Conservation (phyloP, 2,797 vertebrate species). For the Myotis findleyi region DNA sequence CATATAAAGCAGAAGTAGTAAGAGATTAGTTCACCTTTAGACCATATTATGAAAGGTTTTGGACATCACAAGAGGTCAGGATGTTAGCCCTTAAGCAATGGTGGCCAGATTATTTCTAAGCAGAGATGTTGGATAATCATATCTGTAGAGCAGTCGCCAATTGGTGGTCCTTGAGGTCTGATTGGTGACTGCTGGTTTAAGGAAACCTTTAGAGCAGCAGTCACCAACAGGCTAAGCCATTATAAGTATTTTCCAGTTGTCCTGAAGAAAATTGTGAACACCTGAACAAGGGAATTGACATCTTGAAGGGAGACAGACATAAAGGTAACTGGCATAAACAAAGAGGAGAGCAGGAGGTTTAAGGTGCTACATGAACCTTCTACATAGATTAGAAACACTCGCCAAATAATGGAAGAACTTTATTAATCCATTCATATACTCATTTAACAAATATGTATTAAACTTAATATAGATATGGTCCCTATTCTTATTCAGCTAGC, state of each 20-base stretch:
- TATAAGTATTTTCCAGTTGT: background rate
- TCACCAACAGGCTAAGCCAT: background rate
- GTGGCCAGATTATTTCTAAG: background rate
- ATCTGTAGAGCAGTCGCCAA: background rate
- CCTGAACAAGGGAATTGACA: background rate
- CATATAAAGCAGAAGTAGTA: background rate
- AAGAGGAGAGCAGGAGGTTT: background rate
- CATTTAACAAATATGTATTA: background rate
- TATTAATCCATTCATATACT: background rate
- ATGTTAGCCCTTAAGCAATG: background rate
- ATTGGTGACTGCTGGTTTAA: too few relatives aligned
- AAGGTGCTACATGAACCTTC: fast-evolving
- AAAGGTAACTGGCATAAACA: fast-evolving
- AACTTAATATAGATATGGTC: background rate
- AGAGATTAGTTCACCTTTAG: background rate
- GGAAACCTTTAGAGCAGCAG: too few relatives aligned
- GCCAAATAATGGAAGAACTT: background rate
- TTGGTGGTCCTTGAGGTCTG: too few relatives aligned
- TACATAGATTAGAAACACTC: background rate
- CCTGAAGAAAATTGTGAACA: background rate
- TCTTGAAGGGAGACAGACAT: background rate
- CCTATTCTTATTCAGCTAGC: background rate
- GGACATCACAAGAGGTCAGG: background rate
- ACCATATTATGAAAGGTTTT: background rate
- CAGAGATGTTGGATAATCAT: background rate